phyloP scores from a whole-genome alignment of 2,888 invertebrate species.

The Pterobdella sp. region DNA sequence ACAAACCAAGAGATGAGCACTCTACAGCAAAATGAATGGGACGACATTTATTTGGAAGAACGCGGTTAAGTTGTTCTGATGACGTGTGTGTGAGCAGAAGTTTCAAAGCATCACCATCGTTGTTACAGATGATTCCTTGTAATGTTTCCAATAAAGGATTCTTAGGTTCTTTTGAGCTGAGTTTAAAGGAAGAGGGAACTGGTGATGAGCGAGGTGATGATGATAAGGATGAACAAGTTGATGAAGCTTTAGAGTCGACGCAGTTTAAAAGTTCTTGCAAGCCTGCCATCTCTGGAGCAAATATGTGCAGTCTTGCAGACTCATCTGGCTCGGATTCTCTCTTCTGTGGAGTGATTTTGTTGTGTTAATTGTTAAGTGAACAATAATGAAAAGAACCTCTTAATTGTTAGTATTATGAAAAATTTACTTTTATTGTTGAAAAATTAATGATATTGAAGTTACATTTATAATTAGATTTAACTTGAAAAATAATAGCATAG shows the following conservation, averaged over 20 bases:
- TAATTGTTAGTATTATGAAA: no score
- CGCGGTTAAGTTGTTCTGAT: background rate
- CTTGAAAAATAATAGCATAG: no score
- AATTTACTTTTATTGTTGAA: no score
- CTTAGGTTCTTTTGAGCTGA: background rate
- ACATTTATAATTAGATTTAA: no score
- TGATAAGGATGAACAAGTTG: background rate
- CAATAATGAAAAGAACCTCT: no score
- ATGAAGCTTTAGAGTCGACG: constrained; percentile 30
- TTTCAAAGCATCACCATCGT: background rate
- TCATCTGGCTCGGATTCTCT: no score
- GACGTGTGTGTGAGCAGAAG: background rate
- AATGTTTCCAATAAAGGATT: background rate
- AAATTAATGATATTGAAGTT: no score
- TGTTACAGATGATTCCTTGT: constrained; percentile 7
- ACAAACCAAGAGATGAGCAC: background rate
- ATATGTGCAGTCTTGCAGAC: no score
- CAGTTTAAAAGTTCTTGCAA: constrained; percentile 53
- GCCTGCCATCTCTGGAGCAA: constrained; percentile 53
- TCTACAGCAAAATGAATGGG: constrained; percentile 17
- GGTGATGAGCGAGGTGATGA: background rate
- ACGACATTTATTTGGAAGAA: background rate
- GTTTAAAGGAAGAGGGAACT: background rate
- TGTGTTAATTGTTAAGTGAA: no score
- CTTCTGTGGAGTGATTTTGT: no score